Evolutionary conservation across 92 coral and sea anemone species (phyloP).

Genomic region (Palythoa grandis): DNA sequence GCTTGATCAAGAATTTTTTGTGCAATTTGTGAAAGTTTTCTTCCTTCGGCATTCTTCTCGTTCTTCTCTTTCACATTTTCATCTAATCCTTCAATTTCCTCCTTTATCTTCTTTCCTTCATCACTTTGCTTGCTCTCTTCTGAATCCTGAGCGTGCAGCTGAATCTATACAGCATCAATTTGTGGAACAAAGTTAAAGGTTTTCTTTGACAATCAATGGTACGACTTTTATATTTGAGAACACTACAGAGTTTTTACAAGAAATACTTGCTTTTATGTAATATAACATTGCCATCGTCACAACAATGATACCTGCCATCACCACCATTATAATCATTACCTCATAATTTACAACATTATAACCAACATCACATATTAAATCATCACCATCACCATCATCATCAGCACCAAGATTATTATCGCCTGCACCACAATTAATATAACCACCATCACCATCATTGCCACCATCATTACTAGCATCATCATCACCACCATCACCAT

Average conservation of each 20-base stretch:
- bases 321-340: no score
- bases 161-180: neutral
- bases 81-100: slow-evolving; percentile 35
- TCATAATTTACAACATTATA: no score
- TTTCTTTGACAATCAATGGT: no score
- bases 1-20: slow-evolving; percentile 76
- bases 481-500: no score
- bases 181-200: neutral
- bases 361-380: no score
- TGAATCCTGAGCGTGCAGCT: neutral
- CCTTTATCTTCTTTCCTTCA: neutral
- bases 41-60: slow-evolving; percentile 52
- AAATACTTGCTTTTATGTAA: no score
- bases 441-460: no score
- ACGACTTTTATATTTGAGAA: no score
- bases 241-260: neutral
- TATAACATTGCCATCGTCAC: no score
- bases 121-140: neutral
- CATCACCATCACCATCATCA: neutral
- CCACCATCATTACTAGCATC: no score
- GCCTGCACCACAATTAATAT: neutral
- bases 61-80: slow-evolving; percentile 23
- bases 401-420: neutral
- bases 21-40: slow-evolving; percentile 80
- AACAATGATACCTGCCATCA: no score